Evolutionary conservation across 2,888 invertebrate species (phyloP), one percentile per base, ranked within the genome.

Genomic region (Dichetophora obliterata): DNA sequence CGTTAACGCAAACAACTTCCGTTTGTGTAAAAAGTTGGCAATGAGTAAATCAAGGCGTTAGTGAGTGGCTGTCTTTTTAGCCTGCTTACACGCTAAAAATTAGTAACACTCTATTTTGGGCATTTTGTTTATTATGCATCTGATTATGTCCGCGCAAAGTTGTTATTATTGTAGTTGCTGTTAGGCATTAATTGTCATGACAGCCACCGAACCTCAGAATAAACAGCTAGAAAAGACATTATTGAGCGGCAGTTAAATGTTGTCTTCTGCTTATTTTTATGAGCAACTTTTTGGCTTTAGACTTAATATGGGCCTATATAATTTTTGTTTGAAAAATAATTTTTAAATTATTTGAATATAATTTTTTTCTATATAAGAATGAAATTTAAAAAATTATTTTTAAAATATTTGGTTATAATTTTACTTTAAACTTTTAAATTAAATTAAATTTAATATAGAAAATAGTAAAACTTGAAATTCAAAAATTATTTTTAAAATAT

Each of bases 1-100:
- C 73, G 73, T 54, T 74, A 69, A 70, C 77, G 52, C 68, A 69
- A 77, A 61, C 69, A 74, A 69, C 77, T 68, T 69, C 77, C 63
- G 74, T 31, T 34, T 59, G 54, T 65, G 34, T n/a, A 50, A 14
- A 22, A 48, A 11, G 8, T 24, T 24, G n/a, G 27, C 37, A 19
- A 37, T 66, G 5, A 11, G 66, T 43, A 14, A 14, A 43, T 11
- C 3, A 43, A 43, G 43, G 43, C 14, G 11, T 6, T 22, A 48
- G 48, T 24, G 24, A 27, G 48, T 48, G 50, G 50, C 14, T 14
- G 27, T 52, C 16, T 31, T 6, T 27, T 11, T 8, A 31, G 69
- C 22, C 16, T 16, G 19, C 19, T n/a, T 16, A n/a, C 63, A 11
- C 16, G 11, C 16, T 63, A 63, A 31, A 31, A 24, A 52, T 69